phyloP scores from a whole-genome alignment of 2,888 invertebrate species.

The Nomada ruficornis region DNA sequence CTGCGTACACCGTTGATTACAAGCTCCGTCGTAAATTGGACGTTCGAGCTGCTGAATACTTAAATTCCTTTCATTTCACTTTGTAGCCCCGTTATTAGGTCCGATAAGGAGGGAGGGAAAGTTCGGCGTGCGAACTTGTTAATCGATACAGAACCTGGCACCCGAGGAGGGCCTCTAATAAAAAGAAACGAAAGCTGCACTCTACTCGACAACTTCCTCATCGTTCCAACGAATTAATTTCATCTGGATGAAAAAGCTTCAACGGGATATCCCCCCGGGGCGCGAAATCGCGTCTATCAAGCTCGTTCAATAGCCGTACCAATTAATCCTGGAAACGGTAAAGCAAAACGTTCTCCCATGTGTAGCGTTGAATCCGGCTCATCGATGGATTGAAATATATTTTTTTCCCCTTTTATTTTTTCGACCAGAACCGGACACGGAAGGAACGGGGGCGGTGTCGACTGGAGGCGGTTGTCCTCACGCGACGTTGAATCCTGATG shows the following conservation, averaged over 20 bases:
- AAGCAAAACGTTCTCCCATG: not conserved
- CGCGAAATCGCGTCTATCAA: slow-evolving; percentile 15
- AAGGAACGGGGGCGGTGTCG: slow-evolving; percentile 19
- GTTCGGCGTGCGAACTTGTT: not conserved
- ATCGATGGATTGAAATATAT: not conserved
- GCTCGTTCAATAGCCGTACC: not conserved
- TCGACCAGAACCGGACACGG: not conserved
- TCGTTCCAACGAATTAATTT: slow-evolving; percentile 24
- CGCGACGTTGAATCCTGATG: slow-evolving; percentile 68
- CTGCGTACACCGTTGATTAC: not conserved
- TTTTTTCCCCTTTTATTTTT: not conserved
- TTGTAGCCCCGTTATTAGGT: not conserved
- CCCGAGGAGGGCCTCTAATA: not conserved
- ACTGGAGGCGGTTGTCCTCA: slow-evolving; percentile 57
- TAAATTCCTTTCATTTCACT: not conserved
- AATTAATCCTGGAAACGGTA: slow-evolving; percentile 19
- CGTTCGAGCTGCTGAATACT: not conserved
- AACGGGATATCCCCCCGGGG: not conserved
- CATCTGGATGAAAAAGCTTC: not conserved
- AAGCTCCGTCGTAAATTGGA: not conserved
- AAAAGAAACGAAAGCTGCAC: not conserved
- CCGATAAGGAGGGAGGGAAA: not conserved
- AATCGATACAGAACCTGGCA: slow-evolving; percentile 8
- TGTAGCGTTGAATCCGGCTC: not conserved
- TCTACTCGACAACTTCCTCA: not conserved